Evolutionary conservation across 2,888 invertebrate species (phyloP), one percentile per base, ranked within the genome.

Genomic region (Heliconius sara): DNA sequence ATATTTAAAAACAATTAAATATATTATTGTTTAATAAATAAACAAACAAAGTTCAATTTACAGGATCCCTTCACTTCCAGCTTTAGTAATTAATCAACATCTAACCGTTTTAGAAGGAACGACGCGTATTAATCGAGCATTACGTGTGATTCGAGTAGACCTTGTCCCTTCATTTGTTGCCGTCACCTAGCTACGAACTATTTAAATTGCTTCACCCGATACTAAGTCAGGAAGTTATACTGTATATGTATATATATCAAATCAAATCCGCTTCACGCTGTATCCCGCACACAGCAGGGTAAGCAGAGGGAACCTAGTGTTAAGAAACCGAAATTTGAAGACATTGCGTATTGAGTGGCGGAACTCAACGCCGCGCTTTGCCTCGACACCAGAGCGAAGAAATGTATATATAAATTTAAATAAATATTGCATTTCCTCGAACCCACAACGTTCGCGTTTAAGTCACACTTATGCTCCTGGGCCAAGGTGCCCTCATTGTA

Each of bases 41-140:
- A n/a, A 52, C 3, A 52, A 52, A 52, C 3, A 52, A 52, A 60
- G 9, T 60, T n/a, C 60, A 10, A 60, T 60, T 60, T 10, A 3
- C 3, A 0, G 60, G n/a, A n/a, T 60, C 10, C 10, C n/a, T 10
- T 60, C 9, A 3, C 19, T 52, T 72, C 22, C 19, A 19, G 19
- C 30, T 47, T 47, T 9, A 70, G 19, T 43, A 47, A 70, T 70
- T 70, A 43, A 25, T 70, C 43, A 70, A 70, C 43, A 70, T 70
- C 25, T 70, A 70, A 70, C 43, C 12, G 65, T 65, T 71, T 39
- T 25, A 25, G 27, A 43, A 34, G 27, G 30, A 27, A 71, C 89
- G 86, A 93, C 93, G 92, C 89, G 90, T 91, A 92, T 91, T 91
- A 92, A 93, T 93, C 87, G 92, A 88, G 89, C 90, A 87, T 89